Percentiles rank a stretch among this genome's conserved stretches.
Conservation (phyloP, 2,113 vertebrate species). For the Corythaixoides concolor region DNA sequence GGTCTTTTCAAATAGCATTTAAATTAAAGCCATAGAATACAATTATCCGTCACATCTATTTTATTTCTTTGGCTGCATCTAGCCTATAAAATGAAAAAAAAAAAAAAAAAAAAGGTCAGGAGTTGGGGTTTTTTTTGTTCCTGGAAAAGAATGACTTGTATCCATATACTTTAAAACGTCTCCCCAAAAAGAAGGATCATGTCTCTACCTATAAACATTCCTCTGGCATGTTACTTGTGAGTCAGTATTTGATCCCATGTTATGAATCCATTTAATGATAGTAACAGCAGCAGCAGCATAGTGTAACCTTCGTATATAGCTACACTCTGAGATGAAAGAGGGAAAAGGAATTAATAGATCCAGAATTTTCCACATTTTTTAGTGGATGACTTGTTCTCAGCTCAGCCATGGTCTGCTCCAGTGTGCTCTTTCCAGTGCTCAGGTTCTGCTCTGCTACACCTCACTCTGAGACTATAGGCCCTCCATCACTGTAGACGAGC, state of each 20-base stretch:
- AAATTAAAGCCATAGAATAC: neutral
- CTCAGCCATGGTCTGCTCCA: neutral
- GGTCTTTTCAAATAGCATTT: neutral
- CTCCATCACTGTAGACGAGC: neutral
- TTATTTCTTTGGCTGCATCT: neutral
- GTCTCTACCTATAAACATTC: neutral
- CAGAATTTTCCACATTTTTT: neutral
- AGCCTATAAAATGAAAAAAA: too few species aligned
- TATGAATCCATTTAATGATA: neutral
- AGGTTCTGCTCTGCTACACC: neutral
- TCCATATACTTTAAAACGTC: neutral
- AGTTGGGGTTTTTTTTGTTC: neutral
- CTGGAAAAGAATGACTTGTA: neutral
- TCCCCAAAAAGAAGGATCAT: neutral
- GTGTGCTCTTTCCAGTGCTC: neutral
- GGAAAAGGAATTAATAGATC: neutral
- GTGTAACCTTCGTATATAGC: neutral
- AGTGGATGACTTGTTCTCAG: neutral
- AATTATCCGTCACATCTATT: neutral
- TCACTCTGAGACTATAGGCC: neutral
- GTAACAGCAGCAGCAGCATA: neutral
- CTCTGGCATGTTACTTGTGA: neutral
- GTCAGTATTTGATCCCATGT: neutral
- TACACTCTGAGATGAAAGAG: neutral
- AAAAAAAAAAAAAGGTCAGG: accelerated